A percentile compares a stretch with the other conserved stretches of the same genome.
phyloP scores from a whole-genome alignment of 2,113 vertebrate genomes.

The Apteryx mantelli region DNA sequence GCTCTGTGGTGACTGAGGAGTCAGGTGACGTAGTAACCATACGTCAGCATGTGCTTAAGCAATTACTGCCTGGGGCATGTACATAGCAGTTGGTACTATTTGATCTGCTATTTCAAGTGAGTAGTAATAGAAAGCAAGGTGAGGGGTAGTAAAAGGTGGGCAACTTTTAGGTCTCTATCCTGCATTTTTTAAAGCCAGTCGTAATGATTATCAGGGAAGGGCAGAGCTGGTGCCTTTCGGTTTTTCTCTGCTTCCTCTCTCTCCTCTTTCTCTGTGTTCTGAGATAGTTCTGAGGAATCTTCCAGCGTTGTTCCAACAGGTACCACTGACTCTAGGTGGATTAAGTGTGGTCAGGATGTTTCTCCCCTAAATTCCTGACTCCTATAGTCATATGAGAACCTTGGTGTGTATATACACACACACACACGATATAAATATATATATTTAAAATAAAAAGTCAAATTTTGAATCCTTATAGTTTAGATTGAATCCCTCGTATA shows the following conservation, averaged over 20 bases:
- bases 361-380: neutral
- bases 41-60: neutral
- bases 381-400: neutral
- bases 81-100: fast-evolving
- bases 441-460: neutral
- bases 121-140: neutral
- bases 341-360: neutral
- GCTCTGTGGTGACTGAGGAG: neutral
- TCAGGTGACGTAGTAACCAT: neutral
- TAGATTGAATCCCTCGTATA: neutral
- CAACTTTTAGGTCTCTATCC: neutral
- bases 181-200: neutral
- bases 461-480: neutral
- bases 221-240: neutral
- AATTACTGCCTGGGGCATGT: neutral
- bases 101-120: neutral
- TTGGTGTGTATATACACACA: neutral
- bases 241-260: neutral
- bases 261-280: neutral
- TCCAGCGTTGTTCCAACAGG: neutral
- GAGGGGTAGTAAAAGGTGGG: fast-evolving
- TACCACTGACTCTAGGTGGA: neutral
- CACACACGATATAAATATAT: too few relatives aligned
- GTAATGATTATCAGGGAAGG: neutral
- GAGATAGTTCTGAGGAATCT: neutral